phyloP scores from a whole-genome alignment of 2,888 invertebrate species.

The Marronus borbonicus region DNA sequence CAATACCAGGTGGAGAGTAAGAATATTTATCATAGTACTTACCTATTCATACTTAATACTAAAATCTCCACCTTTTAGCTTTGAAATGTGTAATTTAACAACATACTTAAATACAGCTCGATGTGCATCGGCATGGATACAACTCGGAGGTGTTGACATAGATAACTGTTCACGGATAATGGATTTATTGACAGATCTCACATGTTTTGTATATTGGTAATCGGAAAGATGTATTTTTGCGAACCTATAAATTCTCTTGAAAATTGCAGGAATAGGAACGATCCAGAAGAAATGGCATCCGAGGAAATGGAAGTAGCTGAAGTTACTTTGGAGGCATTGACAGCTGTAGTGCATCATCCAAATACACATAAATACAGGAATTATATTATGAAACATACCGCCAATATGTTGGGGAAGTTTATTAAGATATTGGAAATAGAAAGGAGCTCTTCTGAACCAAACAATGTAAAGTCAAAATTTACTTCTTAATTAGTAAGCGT shows the following conservation, averaged over 20 bases:
- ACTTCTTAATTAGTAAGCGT: no score
- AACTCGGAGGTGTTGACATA: slow-evolving; percentile 71
- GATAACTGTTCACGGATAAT: slow-evolving; percentile 66
- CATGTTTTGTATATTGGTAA: slow-evolving; percentile 69
- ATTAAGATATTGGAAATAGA: slow-evolving; percentile 73
- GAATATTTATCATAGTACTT: slow-evolving; percentile 21
- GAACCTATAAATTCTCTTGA: slow-evolving; percentile 23
- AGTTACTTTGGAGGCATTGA: slow-evolving; percentile 76
- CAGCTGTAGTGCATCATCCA: slow-evolving; percentile 75
- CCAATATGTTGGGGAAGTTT: slow-evolving; percentile 75
- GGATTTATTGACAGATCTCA: slow-evolving; percentile 67
- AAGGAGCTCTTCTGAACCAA: slow-evolving; percentile 65
- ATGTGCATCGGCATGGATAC: slow-evolving; percentile 78
- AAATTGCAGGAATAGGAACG: slow-evolving; percentile 65
- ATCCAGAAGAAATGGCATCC: slow-evolving; percentile 71
- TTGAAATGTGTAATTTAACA: slow-evolving; percentile 70
- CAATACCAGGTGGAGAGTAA: slow-evolving; percentile 65
- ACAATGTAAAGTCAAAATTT: slow-evolving; percentile 62
- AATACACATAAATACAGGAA: slow-evolving; percentile 74
- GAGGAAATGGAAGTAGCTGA: slow-evolving; percentile 76
- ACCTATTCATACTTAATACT: neutral
- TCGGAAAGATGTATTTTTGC: slow-evolving; percentile 8
- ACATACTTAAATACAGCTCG: slow-evolving; percentile 74
- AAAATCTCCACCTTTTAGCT: slow-evolving; percentile 54
- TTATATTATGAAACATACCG: slow-evolving; percentile 73